These are phyloP conservation scores for Bos taurus DNA, from an alignment of 2,113 vertebrate species.

Conservation along the genomic window ARS-UCD2.0 NC_037329.1:63539001-63539500, in stretches of 20 bases:
- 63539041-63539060: rapidly evolving
- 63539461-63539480: neutral
- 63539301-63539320: neutral
- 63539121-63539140: neutral
- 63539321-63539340: neutral
- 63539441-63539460: neutral
- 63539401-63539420: neutral
- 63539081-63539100: neutral
- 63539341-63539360: neutral
- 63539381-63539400: neutral
- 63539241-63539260: neutral
- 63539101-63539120: neutral
- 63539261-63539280: neutral
- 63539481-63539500: neutral
- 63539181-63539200: neutral
- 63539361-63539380: neutral
- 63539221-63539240: neutral
- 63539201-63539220: neutral
- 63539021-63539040: rapidly evolving
- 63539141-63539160: neutral
- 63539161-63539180: neutral
- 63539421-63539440: neutral
- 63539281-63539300: neutral
- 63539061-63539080: neutral
- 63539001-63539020: neutral